Conservation (phyloP, 2,888 invertebrate species). For the Nemotelus pantherinus region DNA sequence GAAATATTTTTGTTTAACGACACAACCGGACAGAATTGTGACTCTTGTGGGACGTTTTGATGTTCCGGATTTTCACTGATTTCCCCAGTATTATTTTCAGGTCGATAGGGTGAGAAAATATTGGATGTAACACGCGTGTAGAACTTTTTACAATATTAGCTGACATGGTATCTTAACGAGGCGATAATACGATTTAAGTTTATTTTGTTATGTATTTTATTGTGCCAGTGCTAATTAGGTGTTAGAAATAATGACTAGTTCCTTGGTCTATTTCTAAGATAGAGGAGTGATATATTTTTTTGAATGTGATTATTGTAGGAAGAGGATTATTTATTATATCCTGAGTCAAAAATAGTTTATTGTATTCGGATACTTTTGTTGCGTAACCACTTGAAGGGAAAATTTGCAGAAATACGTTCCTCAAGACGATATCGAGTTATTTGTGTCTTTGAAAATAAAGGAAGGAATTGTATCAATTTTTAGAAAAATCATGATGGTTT, state of each 20-base stretch:
- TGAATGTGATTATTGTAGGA: too few relatives aligned
- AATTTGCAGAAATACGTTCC: too few relatives aligned
- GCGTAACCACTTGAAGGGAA: too few relatives aligned
- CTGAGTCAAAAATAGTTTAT: too few relatives aligned
- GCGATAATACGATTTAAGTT: conserved; percentile 31
- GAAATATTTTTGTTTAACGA: conserved; percentile 28
- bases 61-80: neutral
- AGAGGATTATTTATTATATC: too few relatives aligned
- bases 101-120: neutral
- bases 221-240: neutral
- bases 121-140: neutral
- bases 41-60: conserved; percentile 18
- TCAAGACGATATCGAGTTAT: too few relatives aligned
- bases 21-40: conserved; percentile 25
- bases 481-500: too few relatives aligned
- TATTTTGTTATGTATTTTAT: conserved; percentile 26
- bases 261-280: too few relatives aligned
- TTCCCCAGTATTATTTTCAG: neutral
- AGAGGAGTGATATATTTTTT: too few relatives aligned
- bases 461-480: too few relatives aligned
- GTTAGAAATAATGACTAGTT: conserved; percentile 17
- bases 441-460: too few relatives aligned
- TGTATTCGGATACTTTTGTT: too few relatives aligned
- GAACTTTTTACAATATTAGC: conserved; percentile 16
- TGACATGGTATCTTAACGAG: conserved; percentile 28